These are phyloP conservation scores for Chalcosyrphus nemorum DNA, from an alignment of 2,888 invertebrate species.

Conservation along the genomic window DNA sequence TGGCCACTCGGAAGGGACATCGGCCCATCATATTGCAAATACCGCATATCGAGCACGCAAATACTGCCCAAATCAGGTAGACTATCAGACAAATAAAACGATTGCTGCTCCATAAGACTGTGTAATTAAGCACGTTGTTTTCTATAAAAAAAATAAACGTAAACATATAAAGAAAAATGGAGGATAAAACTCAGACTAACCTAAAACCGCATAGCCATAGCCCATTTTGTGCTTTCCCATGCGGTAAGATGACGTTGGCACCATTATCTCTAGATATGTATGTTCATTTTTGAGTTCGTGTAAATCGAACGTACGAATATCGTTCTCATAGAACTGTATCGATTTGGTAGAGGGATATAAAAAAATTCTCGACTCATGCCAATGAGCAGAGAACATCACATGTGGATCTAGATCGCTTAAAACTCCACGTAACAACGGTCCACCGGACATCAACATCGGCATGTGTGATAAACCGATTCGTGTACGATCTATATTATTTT, in stretches of 20 bases:
- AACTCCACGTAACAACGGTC: constrained; percentile 82
- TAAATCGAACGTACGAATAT: constrained; percentile 78
- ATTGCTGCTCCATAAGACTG: constrained; percentile 80
- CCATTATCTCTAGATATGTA: constrained; percentile 89
- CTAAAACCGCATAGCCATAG: constrained; percentile 91
- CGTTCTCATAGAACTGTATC: constrained; percentile 79
- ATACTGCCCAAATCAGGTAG: constrained; percentile 79
- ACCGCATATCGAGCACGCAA: constrained; percentile 76
- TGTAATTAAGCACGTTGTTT: constrained; percentile 79
- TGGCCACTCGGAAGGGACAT: constrained; percentile 80
- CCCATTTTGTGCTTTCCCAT: constrained; percentile 96
- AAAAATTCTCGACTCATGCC: constrained; percentile 83
- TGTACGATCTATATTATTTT: constrained; percentile 77
- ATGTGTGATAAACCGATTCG: constrained; percentile 88
- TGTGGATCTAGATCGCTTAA: constrained; percentile 86
- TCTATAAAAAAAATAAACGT: constrained; percentile 75
- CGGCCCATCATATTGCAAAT: constrained; percentile 80
- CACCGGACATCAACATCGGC: constrained; percentile 83
- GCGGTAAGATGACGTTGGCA: constrained; percentile 97
- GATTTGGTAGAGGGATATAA: constrained; percentile 80
- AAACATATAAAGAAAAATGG: not conserved
- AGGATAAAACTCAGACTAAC: constrained; percentile 82
- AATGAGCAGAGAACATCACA: constrained; percentile 87
- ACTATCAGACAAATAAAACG: constrained; percentile 78
- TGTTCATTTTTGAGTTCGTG: constrained; percentile 78